Evolutionary conservation across 2,797 vertebrate genomes (phyloP).

Genomic region (Scyliorhinus canicula): DNA sequence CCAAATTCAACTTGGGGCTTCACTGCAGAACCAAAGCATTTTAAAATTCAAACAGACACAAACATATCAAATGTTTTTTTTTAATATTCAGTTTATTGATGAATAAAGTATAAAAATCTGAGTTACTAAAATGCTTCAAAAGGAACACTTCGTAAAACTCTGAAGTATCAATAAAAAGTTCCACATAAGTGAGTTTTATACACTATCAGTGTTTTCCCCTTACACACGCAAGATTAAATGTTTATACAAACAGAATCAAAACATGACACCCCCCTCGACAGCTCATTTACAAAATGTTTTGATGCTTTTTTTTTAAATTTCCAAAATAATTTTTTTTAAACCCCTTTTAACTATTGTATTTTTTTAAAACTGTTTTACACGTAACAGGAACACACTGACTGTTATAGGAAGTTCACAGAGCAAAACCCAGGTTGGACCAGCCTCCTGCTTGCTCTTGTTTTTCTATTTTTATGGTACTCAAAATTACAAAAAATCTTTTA

Average conservation of each 20-base stretch:
- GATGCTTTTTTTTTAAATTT: constrained; percentile 59
- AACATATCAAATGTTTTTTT: background rate
- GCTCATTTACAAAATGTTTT: constrained; percentile 71
- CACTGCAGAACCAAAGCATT: background rate
- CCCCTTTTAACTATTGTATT: constrained; percentile 43
- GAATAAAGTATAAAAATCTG: constrained; percentile 70
- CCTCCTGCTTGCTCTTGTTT: constrained; percentile 56
- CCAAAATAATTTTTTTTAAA: constrained; percentile 61
- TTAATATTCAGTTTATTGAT: constrained; percentile 41
- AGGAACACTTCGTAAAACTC: constrained; percentile 69
- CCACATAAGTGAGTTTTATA: constrained; percentile 52
- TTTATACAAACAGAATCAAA: constrained; percentile 68
- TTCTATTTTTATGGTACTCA: constrained; percentile 47
- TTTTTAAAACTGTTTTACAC: constrained; percentile 51
- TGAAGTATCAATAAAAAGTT: constrained; percentile 60
- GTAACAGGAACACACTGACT: constrained; percentile 63
- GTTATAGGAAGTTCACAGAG: constrained; percentile 63
- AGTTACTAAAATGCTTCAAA: constrained; percentile 71
- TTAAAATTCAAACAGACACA: background rate
- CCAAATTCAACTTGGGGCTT: background rate
- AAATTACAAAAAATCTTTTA: constrained; percentile 41
- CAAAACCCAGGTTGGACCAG: constrained; percentile 65
- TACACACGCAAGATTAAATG: constrained; percentile 67
- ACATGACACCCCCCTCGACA: constrained; percentile 56
- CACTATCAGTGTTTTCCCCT: constrained; percentile 59